Percentiles rank a stretch among this genome's conserved stretches.
Conservation (phyloP, 1,140 invertebrate genomes). For the Brachionus paranguensis region DNA sequence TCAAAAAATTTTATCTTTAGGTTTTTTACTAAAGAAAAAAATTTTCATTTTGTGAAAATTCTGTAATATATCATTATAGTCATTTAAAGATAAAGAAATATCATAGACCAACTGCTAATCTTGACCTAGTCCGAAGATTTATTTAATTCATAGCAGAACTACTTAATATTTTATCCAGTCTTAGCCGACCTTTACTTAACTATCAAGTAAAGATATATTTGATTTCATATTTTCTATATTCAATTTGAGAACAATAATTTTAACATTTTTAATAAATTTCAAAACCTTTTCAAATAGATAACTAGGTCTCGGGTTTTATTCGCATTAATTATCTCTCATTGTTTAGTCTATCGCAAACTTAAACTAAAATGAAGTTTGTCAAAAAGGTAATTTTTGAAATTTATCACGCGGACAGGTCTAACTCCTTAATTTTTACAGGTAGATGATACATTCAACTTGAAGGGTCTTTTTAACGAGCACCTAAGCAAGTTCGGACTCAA, state of each 20-base stretch:
- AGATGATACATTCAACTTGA: conserved; percentile 1
- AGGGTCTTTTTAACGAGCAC: conserved; percentile 9
- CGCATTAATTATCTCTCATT: not conserved
- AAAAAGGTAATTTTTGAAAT: conserved; percentile 20
- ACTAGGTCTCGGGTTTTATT: not conserved
- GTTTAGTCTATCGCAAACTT: not conserved
- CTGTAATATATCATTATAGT: not conserved
- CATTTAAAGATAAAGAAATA: not conserved
- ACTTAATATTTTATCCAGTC: not conserved
- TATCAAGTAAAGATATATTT: conserved; percentile 35
- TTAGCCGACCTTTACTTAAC: not conserved
- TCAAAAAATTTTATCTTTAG: too few species aligned
- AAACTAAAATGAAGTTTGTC: conserved; percentile 11
- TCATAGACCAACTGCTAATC: not conserved
- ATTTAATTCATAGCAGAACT: not conserved
- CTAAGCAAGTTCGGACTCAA: conserved; percentile 4
- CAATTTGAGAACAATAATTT: conserved; percentile 5
- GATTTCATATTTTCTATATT: conserved; percentile 22
- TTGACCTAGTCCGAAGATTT: conserved; percentile 6
- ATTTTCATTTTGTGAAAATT: not conserved
- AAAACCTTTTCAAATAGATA: conserved; percentile 13
- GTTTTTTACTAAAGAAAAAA: not conserved
- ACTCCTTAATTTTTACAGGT: not conserved
- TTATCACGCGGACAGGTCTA: not conserved
- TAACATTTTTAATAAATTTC: conserved; percentile 33